Conservation (phyloP, 2,113 vertebrate genomes). For the Phylloscopus whistleri region DNA sequence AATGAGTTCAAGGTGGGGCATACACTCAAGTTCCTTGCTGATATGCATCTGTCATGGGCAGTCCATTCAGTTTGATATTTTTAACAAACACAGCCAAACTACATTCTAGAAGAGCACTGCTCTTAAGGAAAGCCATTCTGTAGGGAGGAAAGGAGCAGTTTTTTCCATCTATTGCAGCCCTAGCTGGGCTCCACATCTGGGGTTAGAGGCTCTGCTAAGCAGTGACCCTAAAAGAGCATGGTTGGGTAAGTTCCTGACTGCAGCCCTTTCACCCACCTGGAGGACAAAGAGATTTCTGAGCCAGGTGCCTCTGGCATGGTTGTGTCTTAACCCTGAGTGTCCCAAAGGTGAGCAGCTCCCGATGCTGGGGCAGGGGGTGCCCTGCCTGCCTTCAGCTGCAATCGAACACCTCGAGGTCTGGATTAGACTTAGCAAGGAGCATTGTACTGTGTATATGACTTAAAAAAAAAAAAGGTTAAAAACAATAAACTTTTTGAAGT, state of each 20-base stretch:
- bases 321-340: neutral
- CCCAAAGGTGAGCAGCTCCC: neutral
- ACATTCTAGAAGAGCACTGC: neutral
- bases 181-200: neutral
- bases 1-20: neutral
- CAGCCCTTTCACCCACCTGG: neutral
- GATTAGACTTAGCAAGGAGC: neutral
- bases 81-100: neutral
- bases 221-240: neutral
- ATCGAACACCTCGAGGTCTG: accelerated
- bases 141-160: neutral
- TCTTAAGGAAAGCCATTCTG: neutral
- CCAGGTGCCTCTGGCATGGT: neutral
- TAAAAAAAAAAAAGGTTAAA: neutral
- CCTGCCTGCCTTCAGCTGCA: neutral
- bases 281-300: neutral
- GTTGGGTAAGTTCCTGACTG: neutral
- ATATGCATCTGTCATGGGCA: neutral
- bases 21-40: neutral
- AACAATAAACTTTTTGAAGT: neutral
- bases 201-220: neutral
- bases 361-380: neutral
- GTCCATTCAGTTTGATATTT: neutral
- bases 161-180: neutral
- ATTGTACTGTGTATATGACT: neutral